Conservation (phyloP, 2,797 vertebrate genomes). For the Anguilla pacifica region DNA sequence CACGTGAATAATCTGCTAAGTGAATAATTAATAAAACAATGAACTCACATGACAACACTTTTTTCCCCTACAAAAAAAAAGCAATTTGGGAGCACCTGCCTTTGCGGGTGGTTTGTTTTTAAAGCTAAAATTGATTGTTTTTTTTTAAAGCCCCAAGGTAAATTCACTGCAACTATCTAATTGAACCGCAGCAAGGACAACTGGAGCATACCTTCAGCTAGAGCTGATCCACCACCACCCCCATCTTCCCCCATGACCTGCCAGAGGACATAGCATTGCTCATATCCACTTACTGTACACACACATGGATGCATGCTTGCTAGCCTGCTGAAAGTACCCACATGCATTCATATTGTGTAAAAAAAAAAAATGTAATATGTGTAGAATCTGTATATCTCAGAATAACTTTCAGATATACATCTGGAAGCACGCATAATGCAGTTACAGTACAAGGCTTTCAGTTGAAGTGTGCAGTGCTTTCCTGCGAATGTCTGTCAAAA, state of each 20-base stretch:
- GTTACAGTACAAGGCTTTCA: too few relatives aligned
- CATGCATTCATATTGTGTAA: background rate
- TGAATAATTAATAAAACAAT: background rate
- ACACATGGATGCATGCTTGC: background rate
- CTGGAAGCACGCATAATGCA: too few relatives aligned
- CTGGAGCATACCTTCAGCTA: background rate
- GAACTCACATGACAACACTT: background rate
- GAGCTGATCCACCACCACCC: background rate
- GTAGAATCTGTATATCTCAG: too few relatives aligned
- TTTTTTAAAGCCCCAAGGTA: background rate
- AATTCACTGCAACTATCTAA: slow-evolving; percentile 5
- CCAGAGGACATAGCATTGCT: background rate
- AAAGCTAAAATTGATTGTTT: background rate
- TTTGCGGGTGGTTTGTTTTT: background rate
- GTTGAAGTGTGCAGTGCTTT: too few relatives aligned
- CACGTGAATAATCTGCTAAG: background rate
- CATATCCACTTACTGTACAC: background rate
- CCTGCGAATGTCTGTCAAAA: too few relatives aligned
- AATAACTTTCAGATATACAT: too few relatives aligned
- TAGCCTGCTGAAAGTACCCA: background rate
- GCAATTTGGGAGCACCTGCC: background rate
- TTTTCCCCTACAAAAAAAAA: background rate
- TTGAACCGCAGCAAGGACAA: background rate
- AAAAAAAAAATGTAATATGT: background rate
- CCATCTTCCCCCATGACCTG: background rate